phyloP scores from a whole-genome alignment of 2,888 invertebrate species.

The Coleophora flavipennella region DNA sequence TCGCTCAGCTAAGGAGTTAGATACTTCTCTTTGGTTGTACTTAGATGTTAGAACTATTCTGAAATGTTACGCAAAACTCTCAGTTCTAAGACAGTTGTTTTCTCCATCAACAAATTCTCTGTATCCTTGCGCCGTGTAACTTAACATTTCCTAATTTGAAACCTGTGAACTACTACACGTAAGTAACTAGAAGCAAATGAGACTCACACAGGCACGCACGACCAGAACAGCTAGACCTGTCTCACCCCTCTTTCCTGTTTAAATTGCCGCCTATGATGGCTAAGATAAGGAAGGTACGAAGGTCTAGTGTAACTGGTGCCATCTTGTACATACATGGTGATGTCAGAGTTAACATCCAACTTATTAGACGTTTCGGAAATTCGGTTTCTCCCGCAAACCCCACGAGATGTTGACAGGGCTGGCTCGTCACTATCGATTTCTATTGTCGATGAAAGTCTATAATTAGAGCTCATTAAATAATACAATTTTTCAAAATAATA shows the following conservation, averaged over 20 bases:
- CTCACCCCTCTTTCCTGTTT: conserved; percentile 20
- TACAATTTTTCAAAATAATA: too few relatives aligned
- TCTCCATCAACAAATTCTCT: conserved; percentile 12
- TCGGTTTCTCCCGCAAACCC: conserved; percentile 64
- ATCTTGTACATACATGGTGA: conserved; percentile 55
- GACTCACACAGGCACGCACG: conserved; percentile 36
- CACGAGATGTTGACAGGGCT: conserved; percentile 27
- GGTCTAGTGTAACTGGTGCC: conserved; percentile 37
- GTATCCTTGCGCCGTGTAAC: conserved; percentile 34
- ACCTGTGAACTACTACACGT: conserved; percentile 40
- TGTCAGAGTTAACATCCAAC: conserved; percentile 66
- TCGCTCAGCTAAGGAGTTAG: too few relatives aligned
- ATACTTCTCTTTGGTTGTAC: too few relatives aligned
- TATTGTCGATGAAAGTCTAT: conserved; percentile 1
- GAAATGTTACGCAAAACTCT: too few relatives aligned
- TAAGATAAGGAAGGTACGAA: conserved; percentile 18
- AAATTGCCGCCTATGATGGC: conserved; percentile 20
- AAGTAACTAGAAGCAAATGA: conserved; percentile 57
- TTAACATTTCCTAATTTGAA: conserved; percentile 57
- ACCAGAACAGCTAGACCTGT: conserved; percentile 35
- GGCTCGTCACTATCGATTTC: conserved; percentile 1
- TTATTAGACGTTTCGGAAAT: conserved; percentile 72
- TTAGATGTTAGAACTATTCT: too few relatives aligned
- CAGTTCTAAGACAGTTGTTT: conserved; percentile 7
- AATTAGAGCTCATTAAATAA: background rate